These are phyloP conservation scores for Rhynchonycteris naso DNA, from an alignment of 2,797 vertebrate species.

Conservation along the genomic window DNA sequence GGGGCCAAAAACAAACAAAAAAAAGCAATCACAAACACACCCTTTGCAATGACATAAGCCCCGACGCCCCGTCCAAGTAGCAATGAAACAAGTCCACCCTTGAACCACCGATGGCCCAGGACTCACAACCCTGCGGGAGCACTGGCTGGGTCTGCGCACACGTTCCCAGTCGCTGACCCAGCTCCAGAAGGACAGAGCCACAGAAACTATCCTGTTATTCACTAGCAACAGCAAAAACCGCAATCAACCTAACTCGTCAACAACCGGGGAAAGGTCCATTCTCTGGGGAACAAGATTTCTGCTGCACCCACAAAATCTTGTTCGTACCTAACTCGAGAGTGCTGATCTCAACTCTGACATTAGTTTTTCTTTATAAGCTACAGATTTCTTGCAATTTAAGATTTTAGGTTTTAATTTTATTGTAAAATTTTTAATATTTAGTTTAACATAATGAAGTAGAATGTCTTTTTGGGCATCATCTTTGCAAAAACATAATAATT, in stretches of 20 bases:
- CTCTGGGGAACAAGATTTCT: too few relatives aligned
- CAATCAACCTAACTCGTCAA: neutral
- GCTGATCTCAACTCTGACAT: too few relatives aligned
- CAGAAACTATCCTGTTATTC: neutral
- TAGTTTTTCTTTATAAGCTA: too few relatives aligned
- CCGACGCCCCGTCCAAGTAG: neutral
- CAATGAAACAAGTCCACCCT: neutral
- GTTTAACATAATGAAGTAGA: too few relatives aligned
- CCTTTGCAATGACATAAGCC: neutral
- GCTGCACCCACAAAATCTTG: too few relatives aligned
- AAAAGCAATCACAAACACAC: neutral
- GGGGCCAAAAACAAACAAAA: neutral
- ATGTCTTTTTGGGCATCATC: too few relatives aligned
- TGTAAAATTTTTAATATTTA: too few relatives aligned
- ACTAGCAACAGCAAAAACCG: conserved; percentile 20
- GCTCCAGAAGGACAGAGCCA: neutral
- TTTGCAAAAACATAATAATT: too few relatives aligned
- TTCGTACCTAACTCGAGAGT: too few relatives aligned
- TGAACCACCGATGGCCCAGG: neutral
- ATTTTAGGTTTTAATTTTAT: too few relatives aligned
- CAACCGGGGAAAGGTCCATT: neutral
- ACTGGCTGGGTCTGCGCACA: neutral
- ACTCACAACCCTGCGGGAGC: neutral
- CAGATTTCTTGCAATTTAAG: too few relatives aligned
- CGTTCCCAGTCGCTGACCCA: neutral